Base-by-base conservation (phyloP, 1,140 invertebrate species). In the Apis cerana region DNA sequence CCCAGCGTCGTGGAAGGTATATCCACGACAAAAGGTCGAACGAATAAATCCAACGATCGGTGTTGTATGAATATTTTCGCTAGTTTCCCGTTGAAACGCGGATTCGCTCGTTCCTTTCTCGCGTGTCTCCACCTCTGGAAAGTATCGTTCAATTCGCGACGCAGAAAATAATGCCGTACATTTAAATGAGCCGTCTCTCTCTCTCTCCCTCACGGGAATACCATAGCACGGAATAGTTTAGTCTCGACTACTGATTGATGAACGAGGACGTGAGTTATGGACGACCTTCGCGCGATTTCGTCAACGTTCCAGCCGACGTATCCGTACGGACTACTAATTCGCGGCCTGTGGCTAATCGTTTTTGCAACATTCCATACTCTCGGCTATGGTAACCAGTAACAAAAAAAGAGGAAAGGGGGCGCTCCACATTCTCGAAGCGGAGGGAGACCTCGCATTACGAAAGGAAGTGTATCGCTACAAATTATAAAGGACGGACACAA, bases 281-380 rank as follows among this genome's bases (percentile, higher is more conserved):
- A 52, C 80, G 79, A 68, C 76, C 86, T 88, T 88, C 72, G 59
- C 68, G 54, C 62, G 76, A 80, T 87, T 88, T 82, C 70, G 64
- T 72, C 74, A 86, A 86, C 75, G 33, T 65, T 58, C 27, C 77
- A 23, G 1, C 52, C 71, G 43, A 54, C 15, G 72, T 68, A 80
- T 76, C 15, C 65, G 23, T 10, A 4, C 59, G 15, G 75, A 80
- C 59, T 83, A 52, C 80, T 76, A 82, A 82, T 82, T 75, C 19
- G 7, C 17, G 56, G 11, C 50, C 64, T 33, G 33, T 33, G 11
- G 27, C 54, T 82, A 82, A 82, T 82, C 80, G 80, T 59, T 82
- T 17, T 50, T 27, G 15, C 71, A 8, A 61, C 15, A 43, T 72
- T 58, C 33, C 33, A 21, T 71, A 21, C 27, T 21, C 19, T 19